These are phyloP conservation scores for Dicranocentrus wangi DNA, from an alignment of 2,888 invertebrate genomes.

Conservation along the genomic window DNA sequence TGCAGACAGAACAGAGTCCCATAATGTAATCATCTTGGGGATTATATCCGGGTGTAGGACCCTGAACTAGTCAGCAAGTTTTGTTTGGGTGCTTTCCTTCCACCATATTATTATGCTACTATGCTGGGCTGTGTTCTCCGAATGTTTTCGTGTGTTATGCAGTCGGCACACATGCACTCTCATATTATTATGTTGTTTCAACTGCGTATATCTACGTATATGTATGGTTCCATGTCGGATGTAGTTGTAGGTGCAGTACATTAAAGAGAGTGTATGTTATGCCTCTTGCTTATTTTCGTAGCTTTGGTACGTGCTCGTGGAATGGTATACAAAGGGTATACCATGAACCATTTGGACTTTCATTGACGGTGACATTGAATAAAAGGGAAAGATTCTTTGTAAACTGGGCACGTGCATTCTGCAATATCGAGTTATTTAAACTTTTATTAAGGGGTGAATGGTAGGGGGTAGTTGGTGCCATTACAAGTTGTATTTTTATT, in stretches of 20 bases:
- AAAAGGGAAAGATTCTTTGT: constrained; percentile 49
- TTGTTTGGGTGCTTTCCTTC: constrained; percentile 11
- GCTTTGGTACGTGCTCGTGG: too few relatives aligned
- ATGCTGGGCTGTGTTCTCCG: neutral
- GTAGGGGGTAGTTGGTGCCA: neutral
- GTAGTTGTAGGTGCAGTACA: too few relatives aligned
- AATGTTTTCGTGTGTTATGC: constrained; percentile 3
- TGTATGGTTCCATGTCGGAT: neutral
- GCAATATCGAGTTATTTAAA: constrained; percentile 32
- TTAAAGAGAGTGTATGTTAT: too few relatives aligned
- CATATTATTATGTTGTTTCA: constrained; percentile 2
- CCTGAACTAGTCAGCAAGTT: neutral
- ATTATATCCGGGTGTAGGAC: neutral
- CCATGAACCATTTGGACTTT: too few relatives aligned
- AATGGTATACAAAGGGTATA: too few relatives aligned
- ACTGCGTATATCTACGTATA: neutral
- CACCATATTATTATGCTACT: neutral
- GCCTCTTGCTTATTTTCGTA: too few relatives aligned
- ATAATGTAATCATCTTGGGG: constrained; percentile 10
- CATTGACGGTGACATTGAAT: constrained; percentile 48
- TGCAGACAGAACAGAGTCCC: neutral
- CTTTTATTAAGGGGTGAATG: constrained; percentile 17
- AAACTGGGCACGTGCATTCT: constrained; percentile 52
- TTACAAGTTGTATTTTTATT: neutral
- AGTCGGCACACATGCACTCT: neutral